Evolutionary conservation across 2,888 invertebrate species (phyloP), one percentile per base, ranked within the genome.

Genomic region (Andrena bucephala): DNA sequence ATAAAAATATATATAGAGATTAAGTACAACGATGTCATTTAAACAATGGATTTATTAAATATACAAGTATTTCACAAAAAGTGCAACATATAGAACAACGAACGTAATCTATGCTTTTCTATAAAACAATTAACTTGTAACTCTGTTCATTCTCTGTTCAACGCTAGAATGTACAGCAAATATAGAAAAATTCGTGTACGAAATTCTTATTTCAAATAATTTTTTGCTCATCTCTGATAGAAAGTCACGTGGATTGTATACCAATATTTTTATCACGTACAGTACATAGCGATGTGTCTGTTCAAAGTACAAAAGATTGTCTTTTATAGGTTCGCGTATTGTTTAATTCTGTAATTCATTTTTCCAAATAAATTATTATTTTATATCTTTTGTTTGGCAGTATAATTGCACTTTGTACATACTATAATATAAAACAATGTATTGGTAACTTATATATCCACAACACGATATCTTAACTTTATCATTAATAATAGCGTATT

Each of bases 251-350:
- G 62, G 63, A 74, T 70, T 73, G 33, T 31, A 52, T 67, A 73
- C 63, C 69, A 57, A 75, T 59, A 72, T 68, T 33, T 29, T 59
- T n/a, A 72, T 62, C 74, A 70, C 69, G 57, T 42, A 50, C 71
- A 54, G 50, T 68, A 63, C 66, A 71, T 59, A 63, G 81, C 42
- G 63, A 71, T 63, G 62, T 42, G 66, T 71, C 68, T 57, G 36
- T 70, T 82, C 57, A 74, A 77, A 75, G 57, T 83, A 67, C 24
- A 77, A 83, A 81, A 77, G 83, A 83, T 83, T 83, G 83, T 83
- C 82, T 73, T 83, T 77, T 62, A 77, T 29, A 54, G 42, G 57
- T 74, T 42, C 50, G 70, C 24, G 42, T 42, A 16, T 54, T 50
- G 27, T 70, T 57, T 59, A 33, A 54, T 73, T 50, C 13, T 68